Conservation (phyloP, 1,140 invertebrate species). For the Drosophila nannoptera region DNA sequence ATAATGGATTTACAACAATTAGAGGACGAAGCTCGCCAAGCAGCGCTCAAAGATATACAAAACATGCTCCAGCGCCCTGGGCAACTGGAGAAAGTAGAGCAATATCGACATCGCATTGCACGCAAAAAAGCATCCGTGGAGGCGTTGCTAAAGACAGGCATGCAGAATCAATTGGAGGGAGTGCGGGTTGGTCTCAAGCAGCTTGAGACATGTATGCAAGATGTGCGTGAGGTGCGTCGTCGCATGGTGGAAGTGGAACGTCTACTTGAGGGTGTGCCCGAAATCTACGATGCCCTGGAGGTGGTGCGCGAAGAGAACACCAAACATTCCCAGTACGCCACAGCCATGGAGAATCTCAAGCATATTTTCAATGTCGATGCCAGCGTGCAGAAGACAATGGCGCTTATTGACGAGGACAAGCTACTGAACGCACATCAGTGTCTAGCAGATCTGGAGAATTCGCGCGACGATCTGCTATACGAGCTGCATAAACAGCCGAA, state of each 20-base stretch:
- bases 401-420: slow-evolving; percentile 96
- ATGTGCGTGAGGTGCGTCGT: slow-evolving; percentile 88
- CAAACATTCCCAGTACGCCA: slow-evolving; percentile 96
- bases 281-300: slow-evolving; percentile 88
- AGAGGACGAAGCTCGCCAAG: slow-evolving; percentile 90
- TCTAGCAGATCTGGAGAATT: slow-evolving; percentile 96
- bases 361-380: slow-evolving; percentile 99
- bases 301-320: slow-evolving; percentile 95
- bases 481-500: slow-evolving; percentile 96
- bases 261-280: slow-evolving; percentile 84
- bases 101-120: slow-evolving; percentile 81
- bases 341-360: slow-evolving; percentile 98
- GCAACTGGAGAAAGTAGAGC: slow-evolving; percentile 93
- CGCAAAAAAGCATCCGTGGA: slow-evolving; percentile 96
- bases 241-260: slow-evolving; percentile 86
- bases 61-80: slow-evolving; percentile 96
- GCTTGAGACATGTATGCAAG: slow-evolving; percentile 89
- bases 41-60: slow-evolving; percentile 93
- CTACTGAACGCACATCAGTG: slow-evolving; percentile 96
- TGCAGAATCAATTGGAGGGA: slow-evolving; percentile 98
- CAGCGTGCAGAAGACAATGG: slow-evolving; percentile 95
- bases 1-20: slow-evolving; percentile 89
- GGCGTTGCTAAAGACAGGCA: slow-evolving; percentile 97
- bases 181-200: slow-evolving; percentile 96
- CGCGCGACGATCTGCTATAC: slow-evolving; percentile 95